phyloP scores from a whole-genome alignment of 1,140 invertebrate genomes.

The Trialeurodes vaporariorum region DNA sequence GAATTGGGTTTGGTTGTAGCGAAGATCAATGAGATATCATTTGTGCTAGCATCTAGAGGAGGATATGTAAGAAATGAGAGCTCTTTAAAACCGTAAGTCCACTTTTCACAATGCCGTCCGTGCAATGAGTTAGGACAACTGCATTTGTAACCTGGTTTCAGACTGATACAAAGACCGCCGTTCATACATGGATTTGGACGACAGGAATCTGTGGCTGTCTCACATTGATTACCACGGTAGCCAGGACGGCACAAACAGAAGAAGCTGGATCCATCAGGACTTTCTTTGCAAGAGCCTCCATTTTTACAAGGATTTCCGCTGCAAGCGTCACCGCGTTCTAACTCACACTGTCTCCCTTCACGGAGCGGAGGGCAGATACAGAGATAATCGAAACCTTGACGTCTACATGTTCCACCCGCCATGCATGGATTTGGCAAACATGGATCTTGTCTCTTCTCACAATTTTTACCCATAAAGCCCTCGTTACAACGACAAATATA shows the following conservation, averaged over 20 bases:
- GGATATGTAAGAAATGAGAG: conserved; percentile 82
- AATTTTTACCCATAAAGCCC: conserved; percentile 62
- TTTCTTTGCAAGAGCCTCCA: conserved; percentile 78
- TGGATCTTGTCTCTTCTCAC: conserved; percentile 75
- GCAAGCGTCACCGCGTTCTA: conserved; percentile 69
- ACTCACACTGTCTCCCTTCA: conserved; percentile 72
- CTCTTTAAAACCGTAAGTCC: conserved; percentile 77
- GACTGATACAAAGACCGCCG: conserved; percentile 68
- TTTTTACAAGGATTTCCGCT: conserved; percentile 74
- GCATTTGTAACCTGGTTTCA: conserved; percentile 75
- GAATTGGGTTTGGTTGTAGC: conserved; percentile 78
- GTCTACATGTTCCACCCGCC: conserved; percentile 63
- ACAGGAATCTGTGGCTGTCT: conserved; percentile 72
- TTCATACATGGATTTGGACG: conserved; percentile 79
- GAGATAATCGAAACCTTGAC: conserved; percentile 66
- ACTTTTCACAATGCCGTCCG: conserved; percentile 78
- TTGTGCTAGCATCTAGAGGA: conserved; percentile 68
- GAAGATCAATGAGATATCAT: conserved; percentile 83
- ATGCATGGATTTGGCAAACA: conserved; percentile 84
- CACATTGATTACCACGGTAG: conserved; percentile 77
- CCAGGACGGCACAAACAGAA: conserved; percentile 82
- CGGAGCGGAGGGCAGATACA: conserved; percentile 63
- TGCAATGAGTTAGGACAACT: conserved; percentile 77
- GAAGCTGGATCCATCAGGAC: conserved; percentile 69
- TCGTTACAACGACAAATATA: conserved; percentile 66